Conservation (phyloP, 2,113 vertebrate genomes). For the Cathartes aura region DNA sequence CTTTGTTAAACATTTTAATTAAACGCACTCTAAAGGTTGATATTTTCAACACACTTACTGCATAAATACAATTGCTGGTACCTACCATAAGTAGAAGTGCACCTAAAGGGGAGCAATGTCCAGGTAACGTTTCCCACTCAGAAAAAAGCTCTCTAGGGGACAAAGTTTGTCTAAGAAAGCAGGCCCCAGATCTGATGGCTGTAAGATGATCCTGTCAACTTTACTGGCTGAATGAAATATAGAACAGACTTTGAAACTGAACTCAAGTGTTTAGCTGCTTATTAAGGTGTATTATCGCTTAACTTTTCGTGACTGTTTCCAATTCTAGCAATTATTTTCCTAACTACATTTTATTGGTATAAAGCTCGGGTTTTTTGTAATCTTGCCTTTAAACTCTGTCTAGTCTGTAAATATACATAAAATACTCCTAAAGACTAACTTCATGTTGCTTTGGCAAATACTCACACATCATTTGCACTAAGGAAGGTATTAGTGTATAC, state of each 20-base stretch:
- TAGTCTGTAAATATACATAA: background rate
- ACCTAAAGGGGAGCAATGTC: background rate
- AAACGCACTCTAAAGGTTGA: background rate
- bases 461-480: background rate
- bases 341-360: background rate
- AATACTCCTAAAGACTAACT: background rate
- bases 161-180: background rate
- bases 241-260: background rate
- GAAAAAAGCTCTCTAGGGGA: background rate
- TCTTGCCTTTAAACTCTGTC: background rate
- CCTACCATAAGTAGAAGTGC: background rate
- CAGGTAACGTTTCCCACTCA: background rate
- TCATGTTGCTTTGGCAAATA: background rate
- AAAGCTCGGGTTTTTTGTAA: background rate
- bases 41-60: background rate
- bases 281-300: background rate
- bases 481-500: background rate
- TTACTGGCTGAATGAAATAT: background rate
- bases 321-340: background rate
- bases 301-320: background rate
- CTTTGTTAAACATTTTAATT: background rate
- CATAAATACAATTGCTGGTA: background rate
- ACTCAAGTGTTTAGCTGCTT: background rate
- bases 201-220: background rate
- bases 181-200: background rate